Evolutionary conservation across 2,113 vertebrate species (phyloP), one percentile per base, ranked within the genome.

Genomic region (Psilopsiagon aurifrons): DNA sequence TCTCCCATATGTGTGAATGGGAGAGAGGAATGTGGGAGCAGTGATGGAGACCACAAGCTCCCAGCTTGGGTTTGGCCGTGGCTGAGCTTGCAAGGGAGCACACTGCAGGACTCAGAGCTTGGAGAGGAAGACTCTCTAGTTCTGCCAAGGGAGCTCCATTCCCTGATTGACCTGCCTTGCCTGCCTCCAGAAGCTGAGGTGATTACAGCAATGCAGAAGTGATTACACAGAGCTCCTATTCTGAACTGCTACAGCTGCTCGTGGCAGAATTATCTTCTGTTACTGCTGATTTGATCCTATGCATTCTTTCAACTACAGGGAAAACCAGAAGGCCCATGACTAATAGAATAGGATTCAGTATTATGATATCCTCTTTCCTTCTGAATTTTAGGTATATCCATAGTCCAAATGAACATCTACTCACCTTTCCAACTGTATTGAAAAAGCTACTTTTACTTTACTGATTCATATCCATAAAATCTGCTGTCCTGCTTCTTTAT

Each of bases 31-130:
- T 9, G 14, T 15, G 24, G 20, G 46, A 87, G 43, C 29, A 71
- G 17, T 8, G 28, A 9, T 7, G 28, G 33, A 46, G 12, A 79
- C 10, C 37, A 55, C 49, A 79, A 57, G 4, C 31, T 64, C 57
- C 16, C 6, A 1, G 6, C 7, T 23, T 31, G 13, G 8, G 6
- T 60, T 52, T 2, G 9, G 25, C 25, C 35, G n/a, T n/a, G n/a
- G n/a, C n/a, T n/a, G n/a, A n/a, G n/a, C n/a, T n/a, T n/a, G n/a
- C n/a, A n/a, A n/a, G n/a, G n/a, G n/a, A n/a, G n/a, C 15, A 17
- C 0, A 0, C 19, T 66, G 22, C 7, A 0, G 1, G 39, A 27
- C 28, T 43, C 3, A 1, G 11, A 62, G 25, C 25, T 39, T 43
- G 27, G 33, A 64, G 25, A 14, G 17, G 27, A 60, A 64, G 29